phyloP scores from a whole-genome alignment of 2,888 invertebrate species.

The Caenorhabditis sp. region DNA sequence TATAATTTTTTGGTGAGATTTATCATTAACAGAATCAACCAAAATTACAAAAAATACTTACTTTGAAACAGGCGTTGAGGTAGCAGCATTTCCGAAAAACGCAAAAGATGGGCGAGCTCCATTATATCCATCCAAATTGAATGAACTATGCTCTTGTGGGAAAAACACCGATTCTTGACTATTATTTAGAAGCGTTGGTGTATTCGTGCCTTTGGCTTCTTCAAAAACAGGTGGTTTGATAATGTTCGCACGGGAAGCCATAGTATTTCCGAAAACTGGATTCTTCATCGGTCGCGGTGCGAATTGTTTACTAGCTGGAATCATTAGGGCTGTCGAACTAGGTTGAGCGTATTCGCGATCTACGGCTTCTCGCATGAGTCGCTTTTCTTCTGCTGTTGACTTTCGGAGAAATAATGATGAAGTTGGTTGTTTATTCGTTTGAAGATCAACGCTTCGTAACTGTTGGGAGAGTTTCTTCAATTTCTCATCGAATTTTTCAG shows the following conservation, averaged over 20 bases:
- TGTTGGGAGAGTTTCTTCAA: not conserved
- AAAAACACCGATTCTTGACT: conserved; percentile 33
- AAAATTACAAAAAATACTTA: not conserved
- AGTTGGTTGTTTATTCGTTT: not conserved
- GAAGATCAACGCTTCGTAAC: not conserved
- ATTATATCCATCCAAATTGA: conserved; percentile 31
- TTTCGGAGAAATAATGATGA: conserved; percentile 1
- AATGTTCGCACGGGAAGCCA: conserved; percentile 5
- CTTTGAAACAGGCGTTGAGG: conserved; percentile 25
- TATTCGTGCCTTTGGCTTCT: not conserved
- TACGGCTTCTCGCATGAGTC: not conserved
- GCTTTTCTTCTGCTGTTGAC: conserved; percentile 16
- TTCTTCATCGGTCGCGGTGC: not conserved
- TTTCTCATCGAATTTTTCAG: conserved; percentile 18
- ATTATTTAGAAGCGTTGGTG: conserved; percentile 12
- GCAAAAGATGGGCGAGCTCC: conserved; percentile 31
- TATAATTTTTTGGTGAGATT: not conserved
- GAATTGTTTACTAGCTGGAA: not conserved
- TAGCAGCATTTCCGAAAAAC: conserved; percentile 15
- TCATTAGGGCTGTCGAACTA: conserved; percentile 29
- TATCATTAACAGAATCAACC: not conserved
- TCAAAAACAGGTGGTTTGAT: conserved; percentile 2
- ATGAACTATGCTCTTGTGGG: conserved; percentile 21
- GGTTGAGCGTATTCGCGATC: conserved; percentile 21
- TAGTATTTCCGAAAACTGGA: conserved; percentile 13